Conservation (phyloP, 1,140 invertebrate genomes). For the Zaprionus lachaisei region DNA sequence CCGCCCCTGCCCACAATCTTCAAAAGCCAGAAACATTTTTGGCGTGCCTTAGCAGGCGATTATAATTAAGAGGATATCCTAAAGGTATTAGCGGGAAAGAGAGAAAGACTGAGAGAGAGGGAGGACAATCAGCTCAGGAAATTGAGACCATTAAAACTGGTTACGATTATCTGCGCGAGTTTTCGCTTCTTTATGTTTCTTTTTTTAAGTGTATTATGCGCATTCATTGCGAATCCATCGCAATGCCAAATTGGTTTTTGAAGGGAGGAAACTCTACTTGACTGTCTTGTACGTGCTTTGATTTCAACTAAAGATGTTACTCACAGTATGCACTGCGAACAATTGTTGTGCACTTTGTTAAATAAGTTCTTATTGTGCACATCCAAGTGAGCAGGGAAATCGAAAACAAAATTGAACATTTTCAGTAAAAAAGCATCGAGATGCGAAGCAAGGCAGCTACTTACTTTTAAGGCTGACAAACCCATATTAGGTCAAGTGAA, state of each 20-base stretch:
- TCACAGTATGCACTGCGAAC: background rate
- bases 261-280: background rate
- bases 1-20: background rate
- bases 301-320: background rate
- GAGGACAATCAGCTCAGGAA: conserved; percentile 1
- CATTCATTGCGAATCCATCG: background rate
- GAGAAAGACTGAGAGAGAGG: background rate
- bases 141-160: conserved; percentile 6
- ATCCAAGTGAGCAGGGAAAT: no score
- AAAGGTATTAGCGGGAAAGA: background rate
- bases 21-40: conserved; percentile 5
- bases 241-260: conserved; percentile 6
- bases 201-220: conserved; percentile 1
- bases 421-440: no score
- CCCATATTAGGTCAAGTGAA: no score
- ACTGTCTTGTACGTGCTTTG: background rate
- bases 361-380: no score
- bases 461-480: no score
- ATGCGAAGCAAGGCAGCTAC: no score
- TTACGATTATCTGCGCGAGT: conserved; percentile 5
- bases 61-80: conserved; percentile 8
- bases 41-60: background rate
- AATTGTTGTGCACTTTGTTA: background rate
- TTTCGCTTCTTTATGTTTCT: background rate
- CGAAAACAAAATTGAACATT: no score